Percentiles rank a stretch among this genome's conserved stretches.
Evolutionary conservation across 2,113 vertebrate species (phyloP).

Genomic region (Lates calcarifer): DNA sequence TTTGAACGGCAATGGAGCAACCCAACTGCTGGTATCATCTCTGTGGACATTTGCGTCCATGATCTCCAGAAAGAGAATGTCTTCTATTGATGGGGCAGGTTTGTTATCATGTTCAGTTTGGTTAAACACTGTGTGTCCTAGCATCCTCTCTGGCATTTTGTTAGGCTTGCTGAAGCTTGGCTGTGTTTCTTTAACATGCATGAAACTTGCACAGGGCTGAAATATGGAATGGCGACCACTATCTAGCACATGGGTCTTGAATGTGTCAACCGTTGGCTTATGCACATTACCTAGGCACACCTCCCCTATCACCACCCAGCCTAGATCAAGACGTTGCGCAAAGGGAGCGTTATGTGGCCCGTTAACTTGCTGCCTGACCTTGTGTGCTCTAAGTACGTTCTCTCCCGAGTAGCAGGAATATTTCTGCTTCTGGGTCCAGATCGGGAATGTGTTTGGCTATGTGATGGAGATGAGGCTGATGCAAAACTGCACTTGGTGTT

Average conservation of each 20-base stretch:
- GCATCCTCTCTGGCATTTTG: neutral
- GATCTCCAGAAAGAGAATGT: conserved; percentile 28
- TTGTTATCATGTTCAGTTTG: conserved; percentile 14
- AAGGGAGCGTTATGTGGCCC: conserved; percentile 28
- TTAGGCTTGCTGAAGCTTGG: neutral
- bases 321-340: conserved; percentile 22
- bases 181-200: conserved; percentile 1
- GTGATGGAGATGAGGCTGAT: conserved; percentile 38
- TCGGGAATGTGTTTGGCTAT: conserved; percentile 9
- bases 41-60: conserved; percentile 32
- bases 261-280: conserved; percentile 14
- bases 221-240: conserved; percentile 8
- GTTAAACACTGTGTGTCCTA: conserved; percentile 18
- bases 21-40: neutral
- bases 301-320: conserved; percentile 37
- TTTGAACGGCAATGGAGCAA: neutral
- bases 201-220: conserved; percentile 2
- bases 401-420: conserved; percentile 19
- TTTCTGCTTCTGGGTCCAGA: neutral
- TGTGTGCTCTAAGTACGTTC: conserved; percentile 33
- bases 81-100: conserved; percentile 28
- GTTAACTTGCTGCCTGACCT: conserved; percentile 44
- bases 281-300: conserved; percentile 23
- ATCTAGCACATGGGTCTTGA: conserved; percentile 22
- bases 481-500: neutral